A percentile compares a stretch with the other conserved stretches of the same genome.
These are phyloP conservation scores for Frieseomelitta varia DNA, from an alignment of 1,140 invertebrate species.

Conservation along the genomic window DNA sequence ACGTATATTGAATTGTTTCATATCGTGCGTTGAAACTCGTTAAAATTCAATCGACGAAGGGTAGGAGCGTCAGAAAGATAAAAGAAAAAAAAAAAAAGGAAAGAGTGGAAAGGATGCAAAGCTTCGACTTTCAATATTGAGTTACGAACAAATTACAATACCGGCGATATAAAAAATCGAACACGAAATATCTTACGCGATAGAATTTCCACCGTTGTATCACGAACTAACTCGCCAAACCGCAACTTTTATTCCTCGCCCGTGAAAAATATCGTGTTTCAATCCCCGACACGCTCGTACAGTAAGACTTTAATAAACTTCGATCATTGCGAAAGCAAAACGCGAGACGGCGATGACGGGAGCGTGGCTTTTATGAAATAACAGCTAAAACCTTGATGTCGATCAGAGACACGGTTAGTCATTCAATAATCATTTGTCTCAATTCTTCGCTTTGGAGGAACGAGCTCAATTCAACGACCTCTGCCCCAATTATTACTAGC, in stretches of 20 bases:
- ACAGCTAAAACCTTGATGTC: neutral
- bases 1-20: too few species aligned
- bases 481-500: conserved; percentile 32
- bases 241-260: neutral
- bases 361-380: neutral
- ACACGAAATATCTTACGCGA: neutral
- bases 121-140: too few species aligned
- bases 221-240: neutral
- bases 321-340: neutral
- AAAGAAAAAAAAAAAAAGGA: too few species aligned
- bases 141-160: neutral
- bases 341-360: neutral
- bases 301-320: neutral
- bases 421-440: conserved; percentile 29
- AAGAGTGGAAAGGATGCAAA: too few species aligned
- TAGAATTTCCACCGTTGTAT: neutral
- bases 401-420: neutral
- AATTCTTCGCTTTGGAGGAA: conserved; percentile 10
- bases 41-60: neutral
- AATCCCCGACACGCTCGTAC: neutral
- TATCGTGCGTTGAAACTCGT: neutral
- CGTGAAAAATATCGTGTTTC: neutral
- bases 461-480: conserved; percentile 10
- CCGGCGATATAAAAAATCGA: neutral
- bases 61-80: too few species aligned